phyloP scores from a whole-genome alignment of 2,888 invertebrate genomes.

The Chymomyza procnemis region DNA sequence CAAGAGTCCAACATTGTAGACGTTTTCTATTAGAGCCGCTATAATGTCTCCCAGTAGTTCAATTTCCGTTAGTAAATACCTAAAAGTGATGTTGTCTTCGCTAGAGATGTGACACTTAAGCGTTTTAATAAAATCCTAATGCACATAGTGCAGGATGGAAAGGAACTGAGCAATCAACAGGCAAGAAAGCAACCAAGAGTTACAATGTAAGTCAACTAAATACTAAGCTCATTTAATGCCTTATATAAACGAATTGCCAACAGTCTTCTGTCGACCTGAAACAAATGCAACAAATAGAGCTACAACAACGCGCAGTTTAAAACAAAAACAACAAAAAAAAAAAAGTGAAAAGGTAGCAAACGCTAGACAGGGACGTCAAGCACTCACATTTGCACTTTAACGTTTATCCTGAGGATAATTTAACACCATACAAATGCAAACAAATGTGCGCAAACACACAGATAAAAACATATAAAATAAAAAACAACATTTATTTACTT shows the following conservation, averaged over 20 bases:
- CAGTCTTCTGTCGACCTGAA: constrained; percentile 23
- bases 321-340: not conserved
- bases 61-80: constrained; percentile 67
- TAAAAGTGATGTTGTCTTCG: constrained; percentile 36
- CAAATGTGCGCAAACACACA: constrained; percentile 51
- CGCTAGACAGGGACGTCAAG: constrained; percentile 2
- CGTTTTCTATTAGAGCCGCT: constrained; percentile 47
- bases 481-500: constrained; percentile 64
- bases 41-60: constrained; percentile 52
- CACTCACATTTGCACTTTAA: constrained; percentile 58
- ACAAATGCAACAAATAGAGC: constrained; percentile 20
- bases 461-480: constrained; percentile 15
- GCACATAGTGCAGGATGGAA: not conserved
- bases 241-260: constrained; percentile 56
- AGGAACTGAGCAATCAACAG: not conserved
- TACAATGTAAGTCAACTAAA: constrained; percentile 67
- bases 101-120: constrained; percentile 22
- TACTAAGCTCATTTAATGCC: constrained; percentile 71
- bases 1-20: constrained; percentile 38
- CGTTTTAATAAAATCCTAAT: constrained; percentile 64
- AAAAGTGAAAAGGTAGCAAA: constrained; percentile 21
- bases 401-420: constrained; percentile 71
- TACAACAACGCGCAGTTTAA: too few species aligned
- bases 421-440: constrained; percentile 70
- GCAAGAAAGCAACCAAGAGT: constrained; percentile 59